Evolutionary conservation across 2,113 vertebrate genomes (phyloP), one percentile per base, ranked within the genome.

Genomic region (Alectura lathami): DNA sequence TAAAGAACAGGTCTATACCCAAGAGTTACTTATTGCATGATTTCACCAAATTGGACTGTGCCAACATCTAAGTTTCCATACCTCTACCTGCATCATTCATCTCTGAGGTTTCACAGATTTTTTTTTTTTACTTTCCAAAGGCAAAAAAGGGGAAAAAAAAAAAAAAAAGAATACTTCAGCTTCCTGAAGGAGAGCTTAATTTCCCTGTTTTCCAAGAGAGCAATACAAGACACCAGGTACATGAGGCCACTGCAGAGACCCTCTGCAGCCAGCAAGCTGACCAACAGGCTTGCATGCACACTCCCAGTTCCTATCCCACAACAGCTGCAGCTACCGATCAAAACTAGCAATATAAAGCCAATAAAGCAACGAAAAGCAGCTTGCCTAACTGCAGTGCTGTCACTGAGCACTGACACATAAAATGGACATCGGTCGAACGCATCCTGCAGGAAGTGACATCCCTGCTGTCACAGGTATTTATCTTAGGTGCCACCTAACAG

Each of bases 201-300:
- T 77, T 59, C 26, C 34, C 40, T 10, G 8, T 32, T 93, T 81
- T 47, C 30, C 57, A 66, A 66, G 42, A 43, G n/a, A 78, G 42
- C 18, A 6, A 2, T 2, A 20, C 4, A 45, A 40, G 64, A 48
- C 12, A 42, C 3, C 17, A 47, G 23, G 18, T 14, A 50, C 5
- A 32, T 45, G 56, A 54, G 48, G 34, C 27, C 34, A 50, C 17
- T 5, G 1, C 34, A 79, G 38, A 11, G 26, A 53, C 11, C 42
- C 56, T 56, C 0, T 1, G 12, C 42, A 83, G 48, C 53, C 67
- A 13, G 43, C 0, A 0, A 64, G 42, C 38, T 9, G 43, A 78
- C 48, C 14, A 3, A 38, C 32, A 17, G 0, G 8, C 40, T 22
- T 3, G 17, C 4, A 0, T 4, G 38, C 43, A 43, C 8, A 1